Base-by-base conservation (phyloP, 2,888 invertebrate species). In the Euplexia lucipara region DNA sequence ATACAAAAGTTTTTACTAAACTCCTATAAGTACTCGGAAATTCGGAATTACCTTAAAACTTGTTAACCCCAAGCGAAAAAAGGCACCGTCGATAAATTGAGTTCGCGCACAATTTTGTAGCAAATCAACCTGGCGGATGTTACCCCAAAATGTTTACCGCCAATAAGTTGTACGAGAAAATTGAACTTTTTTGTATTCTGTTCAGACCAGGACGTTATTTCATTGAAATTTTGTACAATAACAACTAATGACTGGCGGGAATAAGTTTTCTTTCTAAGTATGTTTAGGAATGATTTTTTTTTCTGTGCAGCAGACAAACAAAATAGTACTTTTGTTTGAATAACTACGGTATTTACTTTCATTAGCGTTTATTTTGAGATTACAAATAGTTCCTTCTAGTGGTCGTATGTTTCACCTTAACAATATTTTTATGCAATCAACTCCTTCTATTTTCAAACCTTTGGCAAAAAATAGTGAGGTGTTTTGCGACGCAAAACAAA, bases 81-180 rank as follows among this genome's bases (percentile, higher is more conserved):
- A 51, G 48, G 18, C 47, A 42, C 48, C 44, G 20, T 9, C 18
- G 26, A 68, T 61, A 74, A 75, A 77, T 80, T 77, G 52, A 63
- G 56, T 74, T 74, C 56, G 20, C 73, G 26, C 35, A 67, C 69
- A 78, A 71, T 75, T 81, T 63, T 52, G 16, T 44, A 62, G 32
- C 22, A 57, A 78, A 75, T 70, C 61, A 78, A 49, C 57, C 49
- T 32, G 60, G 61, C 65, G 52, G 52, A 59, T 59, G 53, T 56
- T 47, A 49, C 37, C 45, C 35, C 20, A 42, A 65, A 65, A 58
- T 74, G 63, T 59, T 64, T 68, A 44, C 54, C 58, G 35, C 42
- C 59, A 52, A 65, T 67, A 62, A 45, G 42, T 74, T 69, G 44
- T 8, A 12, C 20, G 37, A 37, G 9, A 32, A 66, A 59, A 34